Base-by-base conservation (phyloP, 2,888 invertebrate species). In the Punctoribates punctum region DNA sequence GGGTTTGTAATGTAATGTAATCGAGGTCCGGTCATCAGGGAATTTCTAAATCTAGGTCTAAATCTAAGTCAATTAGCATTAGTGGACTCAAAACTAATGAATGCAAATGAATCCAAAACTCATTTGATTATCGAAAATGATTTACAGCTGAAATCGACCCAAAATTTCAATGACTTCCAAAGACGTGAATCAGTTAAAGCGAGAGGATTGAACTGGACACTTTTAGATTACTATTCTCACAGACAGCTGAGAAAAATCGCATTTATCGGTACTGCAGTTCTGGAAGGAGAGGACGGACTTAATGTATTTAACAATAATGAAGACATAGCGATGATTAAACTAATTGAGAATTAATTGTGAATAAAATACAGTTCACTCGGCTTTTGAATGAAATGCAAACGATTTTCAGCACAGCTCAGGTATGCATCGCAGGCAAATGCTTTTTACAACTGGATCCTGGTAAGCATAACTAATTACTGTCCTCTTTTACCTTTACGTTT, bases 321-420 rank as follows among this genome's bases (percentile, higher is more conserved):
- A 20, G 1, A 9, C 3, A 20, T 25, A n/a, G n/a, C 13, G n/a
- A 20, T 23, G 29, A 34, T 65, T 65, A 5, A 8, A 65, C 2
- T 65, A 34, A 34, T 13, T 17, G 6, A 29, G 17, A n/a, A 34
- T 34, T 27, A 27, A 65, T 65, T 65, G 11, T 57, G 8, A 25
- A 25, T 57, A n/a, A n/a, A 3, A 48, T 15, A 11, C 29, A 74
- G 57, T 67, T 77, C 11, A 70, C 60, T 38, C 29, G 72, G 17
- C 20, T 77, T 5, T 25, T 73, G 27, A 48, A 20, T 57, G 87
- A 89, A 8, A 93, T 93, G 93, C 87, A 90, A 81, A 87, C 88
- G 0, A 89, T 90, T 79, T 93, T 90, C 81, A 89, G 91, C 0
- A 92, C 88, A 13, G 89, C 91, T 0, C 91, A 90, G 83, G 88